Conservation (phyloP, 1,140 invertebrate genomes). For the Philotrypesis tridentata region DNA sequence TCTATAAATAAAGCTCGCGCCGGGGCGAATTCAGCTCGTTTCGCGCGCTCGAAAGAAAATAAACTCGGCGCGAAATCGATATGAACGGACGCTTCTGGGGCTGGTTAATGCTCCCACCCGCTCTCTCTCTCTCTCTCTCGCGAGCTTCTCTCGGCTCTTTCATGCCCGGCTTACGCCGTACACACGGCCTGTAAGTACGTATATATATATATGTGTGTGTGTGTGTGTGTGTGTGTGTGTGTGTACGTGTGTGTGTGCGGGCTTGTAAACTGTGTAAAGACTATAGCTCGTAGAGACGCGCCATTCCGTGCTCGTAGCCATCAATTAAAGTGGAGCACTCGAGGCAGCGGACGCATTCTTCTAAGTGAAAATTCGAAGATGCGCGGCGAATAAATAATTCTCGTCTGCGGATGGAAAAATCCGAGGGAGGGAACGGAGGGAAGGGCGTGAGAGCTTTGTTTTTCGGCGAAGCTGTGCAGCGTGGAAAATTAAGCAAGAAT, state of each 20-base stretch:
- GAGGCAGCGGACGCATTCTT: neutral
- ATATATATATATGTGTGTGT: no score
- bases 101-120: neutral
- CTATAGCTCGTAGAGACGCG: neutral
- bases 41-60: neutral
- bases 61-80: neutral
- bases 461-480: no score
- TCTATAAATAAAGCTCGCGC: slow-evolving; percentile 23
- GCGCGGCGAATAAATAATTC: no score
- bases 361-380: no score
- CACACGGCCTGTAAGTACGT: no score
- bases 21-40: slow-evolving; percentile 24
- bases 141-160: neutral
- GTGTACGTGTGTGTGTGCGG: no score
- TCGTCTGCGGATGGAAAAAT: no score
- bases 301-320: slow-evolving; percentile 2
- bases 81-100: neutral
- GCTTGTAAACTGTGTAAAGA: slow-evolving; percentile 4
- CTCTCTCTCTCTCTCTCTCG: neutral
- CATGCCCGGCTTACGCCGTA: neutral
- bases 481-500: no score
- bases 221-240: no score
- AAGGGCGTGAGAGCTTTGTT: no score
- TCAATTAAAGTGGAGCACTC: slow-evolving; percentile 27
- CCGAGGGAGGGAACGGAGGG: no score